Conservation (phyloP, 2,888 invertebrate genomes). For the Phoenoteleia sp. region DNA sequence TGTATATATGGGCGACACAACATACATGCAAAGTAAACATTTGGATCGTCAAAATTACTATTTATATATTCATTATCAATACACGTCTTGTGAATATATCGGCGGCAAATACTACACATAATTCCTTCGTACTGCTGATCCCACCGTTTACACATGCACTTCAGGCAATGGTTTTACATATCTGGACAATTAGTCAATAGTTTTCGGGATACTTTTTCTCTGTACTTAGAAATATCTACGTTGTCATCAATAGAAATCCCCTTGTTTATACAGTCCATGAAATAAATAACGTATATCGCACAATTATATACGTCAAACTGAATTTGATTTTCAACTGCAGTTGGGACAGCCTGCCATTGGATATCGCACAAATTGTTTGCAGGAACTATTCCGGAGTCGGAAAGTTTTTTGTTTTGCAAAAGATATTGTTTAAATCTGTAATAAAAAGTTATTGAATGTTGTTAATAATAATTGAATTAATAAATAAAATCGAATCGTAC, state of each 20-base stretch:
- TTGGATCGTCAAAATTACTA: not conserved
- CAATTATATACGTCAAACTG: slow-evolving; percentile 8
- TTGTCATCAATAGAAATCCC: not conserved
- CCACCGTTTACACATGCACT: not conserved
- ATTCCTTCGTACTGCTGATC: not conserved
- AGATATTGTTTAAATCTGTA: slow-evolving; percentile 11
- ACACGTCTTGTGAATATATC: not conserved
- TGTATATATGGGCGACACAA: not conserved
- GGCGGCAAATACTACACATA: slow-evolving; percentile 18
- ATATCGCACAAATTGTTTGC: slow-evolving; percentile 14
- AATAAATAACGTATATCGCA: slow-evolving; percentile 6
- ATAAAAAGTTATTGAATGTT: too few species aligned
- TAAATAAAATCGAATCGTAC: too few species aligned
- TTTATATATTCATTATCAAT: not conserved
- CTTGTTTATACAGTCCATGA: slow-evolving; percentile 5
- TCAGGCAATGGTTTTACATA: not conserved
- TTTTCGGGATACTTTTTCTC: not conserved
- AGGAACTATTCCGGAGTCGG: too few species aligned
- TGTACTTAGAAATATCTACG: not conserved
- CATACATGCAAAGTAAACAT: not conserved
- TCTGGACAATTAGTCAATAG: not conserved
- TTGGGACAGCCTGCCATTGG: not conserved
- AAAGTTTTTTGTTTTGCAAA: not conserved
- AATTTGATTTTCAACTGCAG: not conserved
- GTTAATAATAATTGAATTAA: too few species aligned